Evolutionary conservation across 1,140 invertebrate genomes (phyloP).

Genomic region (Anoplolepis gracilipes): DNA sequence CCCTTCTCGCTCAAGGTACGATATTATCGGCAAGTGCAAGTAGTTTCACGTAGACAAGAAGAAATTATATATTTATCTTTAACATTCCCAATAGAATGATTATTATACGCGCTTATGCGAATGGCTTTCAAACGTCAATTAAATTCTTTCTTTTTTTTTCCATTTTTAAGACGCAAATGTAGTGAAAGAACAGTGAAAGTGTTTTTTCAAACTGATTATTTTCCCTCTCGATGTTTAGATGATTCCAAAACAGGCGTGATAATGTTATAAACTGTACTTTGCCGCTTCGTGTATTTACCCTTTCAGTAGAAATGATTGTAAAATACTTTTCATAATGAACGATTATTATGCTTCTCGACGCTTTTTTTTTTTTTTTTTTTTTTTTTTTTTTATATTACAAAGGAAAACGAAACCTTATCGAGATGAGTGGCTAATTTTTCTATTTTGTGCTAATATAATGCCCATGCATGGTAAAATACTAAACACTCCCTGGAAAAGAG

Average conservation of each 20-base stretch:
- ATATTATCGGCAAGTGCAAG: constrained; percentile 56
- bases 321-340: constrained; percentile 42
- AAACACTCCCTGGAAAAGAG: constrained; percentile 70
- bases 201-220: constrained; percentile 23
- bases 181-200: constrained; percentile 12
- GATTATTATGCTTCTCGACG: constrained; percentile 67
- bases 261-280: constrained; percentile 35
- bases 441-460: constrained; percentile 34
- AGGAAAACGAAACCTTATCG: constrained; percentile 68
- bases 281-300: constrained; percentile 53
- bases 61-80: constrained; percentile 50
- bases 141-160: constrained; percentile 36
- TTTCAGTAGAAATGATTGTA: constrained; percentile 24
- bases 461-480: constrained; percentile 71
- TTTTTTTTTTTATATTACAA: constrained; percentile 52
- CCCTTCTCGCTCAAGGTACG: constrained; percentile 89
- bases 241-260: constrained; percentile 38
- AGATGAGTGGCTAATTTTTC: neutral
- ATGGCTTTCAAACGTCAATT: constrained; percentile 67
- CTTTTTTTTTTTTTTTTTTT: no score
- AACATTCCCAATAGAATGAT: constrained; percentile 52
- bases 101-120: constrained; percentile 68
- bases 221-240: constrained; percentile 46
- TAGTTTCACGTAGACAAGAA: constrained; percentile 55
- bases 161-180: constrained; percentile 28